Conservation (phyloP, 2,888 invertebrate species). For the Coleophora flavipennella region DNA sequence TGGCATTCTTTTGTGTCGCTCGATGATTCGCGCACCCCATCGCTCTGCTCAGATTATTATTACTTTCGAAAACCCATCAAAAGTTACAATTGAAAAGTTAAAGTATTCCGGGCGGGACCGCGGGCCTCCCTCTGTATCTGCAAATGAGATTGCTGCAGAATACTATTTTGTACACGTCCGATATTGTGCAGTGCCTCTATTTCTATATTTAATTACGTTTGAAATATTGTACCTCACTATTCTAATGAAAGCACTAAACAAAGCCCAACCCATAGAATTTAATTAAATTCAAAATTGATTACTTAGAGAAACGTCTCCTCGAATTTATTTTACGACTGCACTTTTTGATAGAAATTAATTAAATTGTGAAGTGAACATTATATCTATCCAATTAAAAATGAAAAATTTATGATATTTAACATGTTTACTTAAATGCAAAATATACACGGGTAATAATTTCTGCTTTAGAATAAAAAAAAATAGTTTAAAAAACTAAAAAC, state of each 20-base stretch:
- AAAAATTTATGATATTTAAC: no score
- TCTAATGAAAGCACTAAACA: conserved; percentile 14
- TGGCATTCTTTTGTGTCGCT: conserved; percentile 67
- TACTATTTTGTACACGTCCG: conserved; percentile 57
- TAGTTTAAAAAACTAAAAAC: no score
- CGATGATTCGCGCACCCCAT: conserved; percentile 62
- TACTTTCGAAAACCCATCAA: conserved; percentile 72
- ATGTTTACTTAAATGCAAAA: no score
- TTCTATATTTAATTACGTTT: conserved; percentile 27
- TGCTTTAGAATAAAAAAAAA: no score
- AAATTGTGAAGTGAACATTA: no score
- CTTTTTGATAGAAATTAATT: no score
- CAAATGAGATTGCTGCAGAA: conserved; percentile 63
- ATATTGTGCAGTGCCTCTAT: conserved; percentile 27
- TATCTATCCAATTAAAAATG: no score
- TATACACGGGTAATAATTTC: no score
- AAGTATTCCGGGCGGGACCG: conserved; percentile 65
- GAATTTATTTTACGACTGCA: no score
- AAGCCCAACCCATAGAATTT: no score
- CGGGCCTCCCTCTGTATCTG: conserved; percentile 57
- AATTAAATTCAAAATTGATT: no score
- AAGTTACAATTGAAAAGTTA: conserved; percentile 74
- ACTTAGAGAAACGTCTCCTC: no score
- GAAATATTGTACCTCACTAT: conserved; percentile 3
- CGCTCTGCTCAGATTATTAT: conserved; percentile 66